Evolutionary conservation across 2,113 vertebrate genomes (phyloP).

Genomic region (Podarcis muralis): DNA sequence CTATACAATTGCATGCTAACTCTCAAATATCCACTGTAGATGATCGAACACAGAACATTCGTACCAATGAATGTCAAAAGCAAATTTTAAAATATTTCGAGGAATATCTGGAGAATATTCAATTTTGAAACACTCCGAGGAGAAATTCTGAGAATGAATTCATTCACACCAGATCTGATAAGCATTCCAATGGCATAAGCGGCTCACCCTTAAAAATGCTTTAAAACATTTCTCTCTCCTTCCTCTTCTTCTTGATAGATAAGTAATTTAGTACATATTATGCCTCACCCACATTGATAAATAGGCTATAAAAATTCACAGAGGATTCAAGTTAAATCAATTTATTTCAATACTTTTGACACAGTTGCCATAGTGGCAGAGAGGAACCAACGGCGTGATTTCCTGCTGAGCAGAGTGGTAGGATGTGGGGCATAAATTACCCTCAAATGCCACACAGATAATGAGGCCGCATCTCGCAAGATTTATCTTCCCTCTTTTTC

Average conservation of each 20-base stretch:
- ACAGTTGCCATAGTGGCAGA: background rate
- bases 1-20: background rate
- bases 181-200: too few species aligned
- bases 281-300: slow-evolving; percentile 40
- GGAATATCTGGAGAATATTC: background rate
- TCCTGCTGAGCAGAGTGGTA: background rate
- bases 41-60: background rate
- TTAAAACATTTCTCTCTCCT: background rate
- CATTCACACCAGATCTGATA: background rate
- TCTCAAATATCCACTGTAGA: background rate
- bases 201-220: background rate
- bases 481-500: slow-evolving; percentile 32
- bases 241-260: background rate
- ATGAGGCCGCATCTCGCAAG: slow-evolving; percentile 36
- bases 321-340: slow-evolving; percentile 30
- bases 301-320: slow-evolving; percentile 54
- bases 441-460: slow-evolving; percentile 64
- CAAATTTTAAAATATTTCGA: background rate
- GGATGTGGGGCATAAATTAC: slow-evolving; percentile 56
- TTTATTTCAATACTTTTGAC: slow-evolving; percentile 66
- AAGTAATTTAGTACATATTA: background rate
- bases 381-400: slow-evolving; percentile 29
- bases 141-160: background rate
- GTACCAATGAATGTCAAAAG: too few species aligned
- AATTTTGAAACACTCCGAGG: background rate